Evolutionary conservation across 2,888 invertebrate genomes (phyloP).

Genomic region (Caenorhabditis virilis): DNA sequence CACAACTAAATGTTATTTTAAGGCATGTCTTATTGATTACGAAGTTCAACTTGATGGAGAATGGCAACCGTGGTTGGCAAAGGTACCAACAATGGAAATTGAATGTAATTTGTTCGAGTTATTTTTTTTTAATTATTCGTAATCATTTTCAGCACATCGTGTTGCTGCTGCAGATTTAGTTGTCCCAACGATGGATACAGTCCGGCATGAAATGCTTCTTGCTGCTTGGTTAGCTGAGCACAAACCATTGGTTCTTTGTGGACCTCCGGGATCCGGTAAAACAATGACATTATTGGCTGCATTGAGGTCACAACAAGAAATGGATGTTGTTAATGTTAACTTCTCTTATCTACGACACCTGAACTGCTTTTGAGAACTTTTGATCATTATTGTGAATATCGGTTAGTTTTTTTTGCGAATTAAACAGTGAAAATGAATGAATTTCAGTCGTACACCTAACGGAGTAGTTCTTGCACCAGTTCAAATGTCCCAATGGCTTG

Average conservation of each 20-base stretch:
- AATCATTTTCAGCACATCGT: constrained; percentile 80
- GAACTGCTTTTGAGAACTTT: constrained; percentile 96
- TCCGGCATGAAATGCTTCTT: constrained; percentile 92
- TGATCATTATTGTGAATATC: constrained; percentile 98
- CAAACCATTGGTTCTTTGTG: constrained; percentile 86
- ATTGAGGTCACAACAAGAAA: constrained; percentile 92
- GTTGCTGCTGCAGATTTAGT: constrained; percentile 98
- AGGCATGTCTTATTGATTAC: constrained; percentile 69
- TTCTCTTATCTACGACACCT: constrained; percentile 99
- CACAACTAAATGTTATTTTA: constrained; percentile 13
- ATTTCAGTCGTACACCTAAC: constrained; percentile 85
- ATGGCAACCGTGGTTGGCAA: constrained; percentile 95
- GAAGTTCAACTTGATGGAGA: constrained; percentile 82
- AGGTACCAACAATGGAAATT: constrained; percentile 97
- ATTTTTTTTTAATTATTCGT: too few species aligned
- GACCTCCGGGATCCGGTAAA: constrained; percentile 70
- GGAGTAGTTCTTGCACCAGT: constrained; percentile 93
- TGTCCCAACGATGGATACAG: constrained; percentile 97
- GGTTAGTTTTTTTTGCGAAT: constrained; percentile 75
- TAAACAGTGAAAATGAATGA: background rate
- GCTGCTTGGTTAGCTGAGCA: constrained; percentile 99
- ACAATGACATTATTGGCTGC: constrained; percentile 99
- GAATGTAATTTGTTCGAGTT: too few species aligned
- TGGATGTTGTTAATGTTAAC: constrained; percentile 99
- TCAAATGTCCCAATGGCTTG: constrained; percentile 84